These are phyloP conservation scores for Falco punctatus DNA, from an alignment of 2,113 vertebrate genomes.

Conservation along the genomic window DNA sequence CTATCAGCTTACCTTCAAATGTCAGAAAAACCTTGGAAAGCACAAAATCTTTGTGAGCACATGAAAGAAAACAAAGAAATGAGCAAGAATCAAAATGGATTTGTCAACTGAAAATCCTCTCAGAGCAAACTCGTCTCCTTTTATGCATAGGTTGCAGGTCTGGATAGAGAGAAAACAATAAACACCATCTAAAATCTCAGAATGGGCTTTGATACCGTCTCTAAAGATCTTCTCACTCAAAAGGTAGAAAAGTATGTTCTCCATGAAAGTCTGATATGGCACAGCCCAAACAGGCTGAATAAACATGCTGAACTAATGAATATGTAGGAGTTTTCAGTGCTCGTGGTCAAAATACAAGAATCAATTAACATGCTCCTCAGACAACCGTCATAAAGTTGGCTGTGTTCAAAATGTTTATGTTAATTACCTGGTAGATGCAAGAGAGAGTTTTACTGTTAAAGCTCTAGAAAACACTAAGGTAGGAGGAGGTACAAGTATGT, in stretches of 20 bases:
- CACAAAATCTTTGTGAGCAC: not conserved
- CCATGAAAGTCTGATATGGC: not conserved
- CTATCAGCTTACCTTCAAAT: not conserved
- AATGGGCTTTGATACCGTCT: not conserved
- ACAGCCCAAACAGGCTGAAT: not conserved
- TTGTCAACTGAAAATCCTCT: not conserved
- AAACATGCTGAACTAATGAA: not conserved
- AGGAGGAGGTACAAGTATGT: not conserved
- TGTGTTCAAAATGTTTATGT: not conserved
- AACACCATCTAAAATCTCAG: not conserved
- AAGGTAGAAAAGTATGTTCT: not conserved
- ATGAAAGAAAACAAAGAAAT: not conserved
- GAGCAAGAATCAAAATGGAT: not conserved
- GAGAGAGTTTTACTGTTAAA: not conserved
- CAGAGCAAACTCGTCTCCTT: not conserved
- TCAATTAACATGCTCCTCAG: not conserved
- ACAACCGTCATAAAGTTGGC: not conserved
- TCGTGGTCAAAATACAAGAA: not conserved
- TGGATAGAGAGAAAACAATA: not conserved
- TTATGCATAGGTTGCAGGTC: not conserved
- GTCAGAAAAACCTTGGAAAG: not conserved
- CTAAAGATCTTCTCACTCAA: not conserved
- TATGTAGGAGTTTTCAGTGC: not conserved
- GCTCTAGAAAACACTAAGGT: not conserved
- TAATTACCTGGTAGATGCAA: not conserved